These are phyloP conservation scores for Anhinga anhinga DNA, from an alignment of 2,113 vertebrate genomes.

Conservation along the genomic window DNA sequence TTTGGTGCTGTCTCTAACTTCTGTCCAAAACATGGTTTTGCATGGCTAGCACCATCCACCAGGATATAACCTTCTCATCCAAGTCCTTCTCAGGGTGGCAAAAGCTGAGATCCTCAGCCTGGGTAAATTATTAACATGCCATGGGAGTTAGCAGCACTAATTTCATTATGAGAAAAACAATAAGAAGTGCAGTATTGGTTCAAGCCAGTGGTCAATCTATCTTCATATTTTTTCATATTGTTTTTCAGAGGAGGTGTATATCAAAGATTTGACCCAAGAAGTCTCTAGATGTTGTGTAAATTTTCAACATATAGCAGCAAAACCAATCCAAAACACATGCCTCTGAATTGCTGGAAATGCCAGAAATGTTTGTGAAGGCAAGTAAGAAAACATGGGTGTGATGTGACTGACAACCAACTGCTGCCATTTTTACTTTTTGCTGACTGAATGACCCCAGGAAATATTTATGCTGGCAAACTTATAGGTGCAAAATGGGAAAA, in stretches of 20 bases:
- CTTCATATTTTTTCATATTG: neutral
- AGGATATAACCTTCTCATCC: neutral
- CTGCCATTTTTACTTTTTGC: constrained; percentile 45
- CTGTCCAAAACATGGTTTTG: neutral
- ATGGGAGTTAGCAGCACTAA: neutral
- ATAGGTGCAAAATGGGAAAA: constrained; percentile 26
- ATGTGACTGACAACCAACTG: constrained; percentile 66
- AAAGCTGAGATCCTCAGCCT: neutral
- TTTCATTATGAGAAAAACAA: neutral
- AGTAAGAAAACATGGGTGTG: constrained; percentile 44
- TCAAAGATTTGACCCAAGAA: neutral
- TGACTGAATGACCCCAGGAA: constrained; percentile 46
- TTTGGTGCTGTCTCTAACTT: neutral
- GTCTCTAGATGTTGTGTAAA: neutral
- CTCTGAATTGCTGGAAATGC: constrained; percentile 15
- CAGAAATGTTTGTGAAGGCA: constrained; percentile 41
- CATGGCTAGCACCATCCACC: neutral
- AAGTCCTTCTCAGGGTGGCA: neutral
- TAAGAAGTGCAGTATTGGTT: neutral
- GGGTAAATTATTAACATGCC: neutral
- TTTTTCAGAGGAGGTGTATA: neutral
- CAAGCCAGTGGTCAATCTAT: neutral
- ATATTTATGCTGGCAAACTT: constrained; percentile 50
- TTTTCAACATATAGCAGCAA: neutral
- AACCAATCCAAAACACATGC: neutral